Percentiles rank a stretch among this genome's conserved stretches.
phyloP scores from a whole-genome alignment of 2,797 vertebrate genomes.

The Eidolon dupreanum region DNA sequence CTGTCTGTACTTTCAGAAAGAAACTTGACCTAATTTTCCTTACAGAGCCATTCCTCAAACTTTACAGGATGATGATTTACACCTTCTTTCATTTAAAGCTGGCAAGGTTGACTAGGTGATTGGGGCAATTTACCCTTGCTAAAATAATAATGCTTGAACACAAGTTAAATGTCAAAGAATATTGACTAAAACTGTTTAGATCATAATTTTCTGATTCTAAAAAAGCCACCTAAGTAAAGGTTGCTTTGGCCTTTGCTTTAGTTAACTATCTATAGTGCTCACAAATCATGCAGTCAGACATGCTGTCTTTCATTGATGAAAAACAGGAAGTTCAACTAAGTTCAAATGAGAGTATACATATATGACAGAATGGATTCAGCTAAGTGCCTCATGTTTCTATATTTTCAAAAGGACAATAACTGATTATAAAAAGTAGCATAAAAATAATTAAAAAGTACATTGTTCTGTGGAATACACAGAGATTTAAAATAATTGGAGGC shows the following conservation, averaged over 20 bases:
- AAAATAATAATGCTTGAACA: neutral
- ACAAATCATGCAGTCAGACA: neutral
- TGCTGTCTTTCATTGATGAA: neutral
- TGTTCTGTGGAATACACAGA: neutral
- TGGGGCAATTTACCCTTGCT: neutral
- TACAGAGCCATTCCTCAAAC: neutral
- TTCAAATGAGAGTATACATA: neutral
- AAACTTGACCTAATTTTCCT: neutral
- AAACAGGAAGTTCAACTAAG: constrained; percentile 28
- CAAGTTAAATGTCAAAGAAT: constrained; percentile 6
- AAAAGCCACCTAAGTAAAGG: neutral
- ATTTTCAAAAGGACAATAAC: neutral
- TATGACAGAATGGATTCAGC: neutral
- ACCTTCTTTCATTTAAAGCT: neutral
- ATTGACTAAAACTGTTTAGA: neutral
- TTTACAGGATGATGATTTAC: neutral
- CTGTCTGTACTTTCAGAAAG: neutral
- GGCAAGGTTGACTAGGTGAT: neutral
- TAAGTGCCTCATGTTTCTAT: neutral
- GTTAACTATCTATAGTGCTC: neutral
- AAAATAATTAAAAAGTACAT: neutral
- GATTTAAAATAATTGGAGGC: neutral
- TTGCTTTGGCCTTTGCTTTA: neutral
- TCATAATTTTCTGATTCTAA: constrained; percentile 28
- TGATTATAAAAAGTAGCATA: neutral